Base-by-base conservation (phyloP, 2,797 vertebrate species). In the Oryzias dopingdopingensis region DNA sequence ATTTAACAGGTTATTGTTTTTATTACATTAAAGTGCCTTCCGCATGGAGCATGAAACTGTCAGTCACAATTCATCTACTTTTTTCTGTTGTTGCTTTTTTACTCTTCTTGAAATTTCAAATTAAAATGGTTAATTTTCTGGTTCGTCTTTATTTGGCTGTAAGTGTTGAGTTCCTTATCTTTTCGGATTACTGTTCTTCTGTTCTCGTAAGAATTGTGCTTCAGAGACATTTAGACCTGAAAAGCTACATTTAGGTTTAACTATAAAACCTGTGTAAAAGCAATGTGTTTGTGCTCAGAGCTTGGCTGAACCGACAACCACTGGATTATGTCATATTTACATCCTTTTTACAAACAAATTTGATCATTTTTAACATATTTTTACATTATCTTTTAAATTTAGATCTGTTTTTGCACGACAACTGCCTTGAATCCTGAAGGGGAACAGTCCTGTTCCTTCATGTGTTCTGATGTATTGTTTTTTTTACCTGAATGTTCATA, bases 181-280 rank as follows among this genome's bases (percentile, higher is more conserved):
- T 10, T 32, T 67, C 48, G 54, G 54, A 37, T 69, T 61, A 58
- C 6, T 3, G 47, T 51, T 72, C 18, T 55, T 70, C 45, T 5
- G 58, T 65, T 59, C 56, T 70, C 54, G 45, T 45, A 65, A 74
- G 70, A 81, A 55, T 50, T 43, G 42, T 70, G 54, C 61, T 69
- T 69, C 41, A 59, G 56, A 56, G 49, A 55, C 41, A 62, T 67
- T 74, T 79, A 54, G 47, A 55, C 54, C 66, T 60, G 29, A 64
- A 48, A 43, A 43, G 48, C 52, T 45, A 12, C 44, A 5, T 1
- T 68, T 76, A 76, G 77, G 76, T 76, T 65, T 49, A 47, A 17
- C 52, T 68, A 70, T 74, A 64, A 46, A 59, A 60, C 59, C 43
- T 54, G 56, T 60, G 69, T 58, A 26, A 62, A 57, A 46, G 45